A percentile compares a stretch with the other conserved stretches of the same genome.
These are phyloP conservation scores for Eulemur coronatus DNA, from an alignment of 2,797 vertebrate genomes.

Conservation along the genomic window DNA sequence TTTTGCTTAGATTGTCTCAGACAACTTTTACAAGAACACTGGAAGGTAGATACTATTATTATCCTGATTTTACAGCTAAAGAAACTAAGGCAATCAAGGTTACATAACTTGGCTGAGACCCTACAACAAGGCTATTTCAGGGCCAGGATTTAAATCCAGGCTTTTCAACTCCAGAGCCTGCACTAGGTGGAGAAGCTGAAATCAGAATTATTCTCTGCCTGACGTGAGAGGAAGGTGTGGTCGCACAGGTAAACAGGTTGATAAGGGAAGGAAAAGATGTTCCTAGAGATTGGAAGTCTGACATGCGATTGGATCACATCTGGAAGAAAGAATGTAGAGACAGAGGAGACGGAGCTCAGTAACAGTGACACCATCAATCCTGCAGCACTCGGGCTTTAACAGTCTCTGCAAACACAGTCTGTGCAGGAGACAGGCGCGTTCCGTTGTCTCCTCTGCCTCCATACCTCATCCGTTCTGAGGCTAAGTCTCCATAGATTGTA, in stretches of 20 bases:
- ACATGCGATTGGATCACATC: not conserved
- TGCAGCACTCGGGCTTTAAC: not conserved
- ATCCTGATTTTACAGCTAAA: not conserved
- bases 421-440: not conserved
- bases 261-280: not conserved
- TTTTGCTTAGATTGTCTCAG: not conserved
- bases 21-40: not conserved
- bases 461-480: not conserved
- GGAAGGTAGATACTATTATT: not conserved
- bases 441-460: rapidly evolving
- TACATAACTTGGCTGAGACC: not conserved
- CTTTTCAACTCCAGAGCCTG: not conserved
- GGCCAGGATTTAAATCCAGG: not conserved
- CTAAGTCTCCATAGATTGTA: not conserved
- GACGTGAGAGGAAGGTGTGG: not conserved
- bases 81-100: not conserved
- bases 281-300: not conserved
- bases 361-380: not conserved
- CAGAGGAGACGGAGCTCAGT: not conserved
- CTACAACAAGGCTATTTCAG: not conserved
- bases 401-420: not conserved
- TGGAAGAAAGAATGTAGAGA: not conserved
- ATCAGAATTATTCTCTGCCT: not conserved
- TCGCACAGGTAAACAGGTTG: not conserved
- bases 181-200: not conserved